Evolutionary conservation across 1,140 invertebrate genomes (phyloP), one percentile per base, ranked within the genome.

Genomic region (Sweltsa coloradensis): DNA sequence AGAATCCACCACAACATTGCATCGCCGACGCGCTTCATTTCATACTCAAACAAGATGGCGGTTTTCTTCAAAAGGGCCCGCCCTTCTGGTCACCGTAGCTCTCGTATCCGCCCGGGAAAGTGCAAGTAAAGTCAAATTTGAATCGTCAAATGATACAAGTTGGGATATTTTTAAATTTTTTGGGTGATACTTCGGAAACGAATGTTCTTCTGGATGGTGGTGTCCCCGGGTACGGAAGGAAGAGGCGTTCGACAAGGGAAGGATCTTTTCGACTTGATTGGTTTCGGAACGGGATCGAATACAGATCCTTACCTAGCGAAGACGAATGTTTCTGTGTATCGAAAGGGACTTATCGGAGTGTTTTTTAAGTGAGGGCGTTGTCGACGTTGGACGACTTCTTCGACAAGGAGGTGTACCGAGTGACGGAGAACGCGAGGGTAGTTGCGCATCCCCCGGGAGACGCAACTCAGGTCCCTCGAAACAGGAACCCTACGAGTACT

Each of bases 341-440:
- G 76, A 71, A 50, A 82, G 83, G 1, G 83, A 86, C 58, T 65
- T 88, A 1, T 79, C 81, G 2, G 83, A 86, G 55, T 87, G 83
- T 57, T 86, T n/a, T n/a, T 87, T 55, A 87, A 86, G 57, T 84
- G 0, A 73, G 78, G 52, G 82, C 83, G 0, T 57, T 86, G 3
- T 70, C 71, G 45, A 80, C 77, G 0, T 76, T 88, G 41, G 77
- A 82, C 34, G 80, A 85, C 25, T 85, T 87, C 58, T 86, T 87
- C 55, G 72, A 76, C 55, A 70, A 71, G 55, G 73, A 46, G 11
- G 56, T 59, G 24, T 74, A 75, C 52, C 51, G 71, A 25, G 58
- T 86, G 29, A 83, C 74, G 22, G 79, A 85, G 36, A 76, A 82
- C 57, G 79, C 82, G 0, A 68, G 78, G 11, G 66, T 86, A 4